Conservation (phyloP, 2,797 vertebrate genomes). For the Mus caroli region DNA sequence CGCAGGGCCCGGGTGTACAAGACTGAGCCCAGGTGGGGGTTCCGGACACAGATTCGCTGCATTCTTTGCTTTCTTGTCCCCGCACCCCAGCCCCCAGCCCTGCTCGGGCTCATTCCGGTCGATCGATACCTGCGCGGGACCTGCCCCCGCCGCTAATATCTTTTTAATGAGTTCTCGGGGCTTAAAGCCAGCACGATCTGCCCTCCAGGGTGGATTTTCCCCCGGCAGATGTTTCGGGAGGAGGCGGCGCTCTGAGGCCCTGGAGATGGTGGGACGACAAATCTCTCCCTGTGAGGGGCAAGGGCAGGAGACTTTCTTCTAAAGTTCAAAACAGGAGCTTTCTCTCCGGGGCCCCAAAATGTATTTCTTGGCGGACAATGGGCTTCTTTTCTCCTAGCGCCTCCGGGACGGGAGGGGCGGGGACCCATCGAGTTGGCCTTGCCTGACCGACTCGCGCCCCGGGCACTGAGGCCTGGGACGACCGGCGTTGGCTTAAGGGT, state of each 20-base stretch:
- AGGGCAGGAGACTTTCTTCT: conserved; percentile 87
- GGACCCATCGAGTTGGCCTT: neutral
- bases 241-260: conserved; percentile 61
- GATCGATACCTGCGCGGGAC: conserved; percentile 85
- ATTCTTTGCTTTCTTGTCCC: conserved; percentile 53
- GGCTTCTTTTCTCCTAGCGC: conserved; percentile 83
- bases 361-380: conserved; percentile 88
- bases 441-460: neutral
- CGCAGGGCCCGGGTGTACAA: neutral
- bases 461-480: too few species aligned
- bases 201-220: conserved; percentile 89
- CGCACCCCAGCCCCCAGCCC: neutral
- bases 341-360: conserved; percentile 85
- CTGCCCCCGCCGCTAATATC: conserved; percentile 89
- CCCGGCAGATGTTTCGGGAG: conserved; percentile 89
- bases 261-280: conserved; percentile 21
- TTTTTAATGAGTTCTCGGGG: conserved; percentile 90
- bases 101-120: conserved; percentile 54
- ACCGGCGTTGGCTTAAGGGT: neutral
- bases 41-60: neutral
- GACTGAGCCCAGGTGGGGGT: neutral
- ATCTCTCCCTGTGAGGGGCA: conserved; percentile 81
- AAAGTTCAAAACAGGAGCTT: conserved; percentile 89
- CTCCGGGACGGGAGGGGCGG: conserved; percentile 38
- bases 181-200: conserved; percentile 85